Evolutionary conservation across 1,140 invertebrate species (phyloP), one percentile per base, ranked within the genome.

Genomic region (Calephelis virginiensis): DNA sequence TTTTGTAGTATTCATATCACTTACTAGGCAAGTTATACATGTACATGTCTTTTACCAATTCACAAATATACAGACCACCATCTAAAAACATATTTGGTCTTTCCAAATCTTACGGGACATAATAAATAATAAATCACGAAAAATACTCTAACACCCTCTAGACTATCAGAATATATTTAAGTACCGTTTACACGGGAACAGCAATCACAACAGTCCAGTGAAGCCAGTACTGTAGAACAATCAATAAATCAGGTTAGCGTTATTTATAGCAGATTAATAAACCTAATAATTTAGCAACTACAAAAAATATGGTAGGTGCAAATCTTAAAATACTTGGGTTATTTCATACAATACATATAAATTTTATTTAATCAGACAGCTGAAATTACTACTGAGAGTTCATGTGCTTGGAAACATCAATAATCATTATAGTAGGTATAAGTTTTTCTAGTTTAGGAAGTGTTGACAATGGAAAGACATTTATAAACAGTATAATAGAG

Each of bases 81-180:
- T 63, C 61, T 46, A 63, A 17, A 56, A 56, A 37, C 53, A 56
- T 56, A 56, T 56, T 56, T 37, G 53, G 53, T 56, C 53, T 12
- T 28, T 56, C 14, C 28, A 12, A 56, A 56, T 68, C 56, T 68
- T 65, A 64, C 63, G 66, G 60, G 64, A 73, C 71, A 61, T 74
- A 85, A 82, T 80, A 80, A 81, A 81, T 70, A 81, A 81, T 43
- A 76, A 85, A 86, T 76, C 77, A 82, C 77, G 67, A 72, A 73
- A 65, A 70, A 72, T 67, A 76, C 59, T 75, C 75, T 81, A 83
- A 73, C 62, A 69, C 76, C 76, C 76, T 68, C 73, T 80, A 80
- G 72, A 70, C 73, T 83, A 83, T 80, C 70, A 76, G 76, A 78
- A 81, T 80, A 83, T 80, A 77, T 56, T 56, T 56, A 56, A 56